Conservation (phyloP, 2,888 invertebrate genomes). For the Tipula vernalis region DNA sequence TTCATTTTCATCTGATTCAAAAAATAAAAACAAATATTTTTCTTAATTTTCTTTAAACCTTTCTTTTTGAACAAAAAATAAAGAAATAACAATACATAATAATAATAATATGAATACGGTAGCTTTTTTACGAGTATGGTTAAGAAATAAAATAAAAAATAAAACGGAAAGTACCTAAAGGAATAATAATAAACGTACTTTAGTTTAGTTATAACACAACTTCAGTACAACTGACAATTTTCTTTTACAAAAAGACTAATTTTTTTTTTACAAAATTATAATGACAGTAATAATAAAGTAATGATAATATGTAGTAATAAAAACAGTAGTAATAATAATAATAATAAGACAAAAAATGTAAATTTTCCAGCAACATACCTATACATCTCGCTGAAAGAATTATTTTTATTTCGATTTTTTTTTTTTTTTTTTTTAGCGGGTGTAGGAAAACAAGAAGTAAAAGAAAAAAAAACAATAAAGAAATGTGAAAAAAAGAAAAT, state of each 20-base stretch:
- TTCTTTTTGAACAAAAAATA: neutral
- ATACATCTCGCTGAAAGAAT: conserved; percentile 4
- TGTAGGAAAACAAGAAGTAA: conserved; percentile 4
- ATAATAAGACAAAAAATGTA: neutral
- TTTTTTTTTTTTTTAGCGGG: neutral
- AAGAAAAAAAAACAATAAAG: neutral
- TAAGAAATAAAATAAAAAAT: neutral
- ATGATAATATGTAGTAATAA: neutral
- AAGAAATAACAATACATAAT: neutral
- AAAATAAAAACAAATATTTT: neutral
- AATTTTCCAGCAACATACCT: neutral
- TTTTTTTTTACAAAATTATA: neutral
- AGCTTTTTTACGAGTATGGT: neutral
- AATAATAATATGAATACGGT: neutral
- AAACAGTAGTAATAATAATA: neutral
- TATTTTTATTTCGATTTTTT: neutral
- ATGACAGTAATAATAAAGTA: neutral
- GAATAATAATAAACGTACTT: neutral
- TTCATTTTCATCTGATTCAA: neutral
- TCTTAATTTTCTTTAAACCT: neutral
- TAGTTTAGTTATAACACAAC: neutral
- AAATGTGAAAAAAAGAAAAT: neutral
- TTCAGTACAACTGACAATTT: neutral
- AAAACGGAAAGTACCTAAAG: neutral
- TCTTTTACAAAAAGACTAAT: neutral